phyloP scores from a whole-genome alignment of 1,140 invertebrate genomes.

The Drosophila orena region DNA sequence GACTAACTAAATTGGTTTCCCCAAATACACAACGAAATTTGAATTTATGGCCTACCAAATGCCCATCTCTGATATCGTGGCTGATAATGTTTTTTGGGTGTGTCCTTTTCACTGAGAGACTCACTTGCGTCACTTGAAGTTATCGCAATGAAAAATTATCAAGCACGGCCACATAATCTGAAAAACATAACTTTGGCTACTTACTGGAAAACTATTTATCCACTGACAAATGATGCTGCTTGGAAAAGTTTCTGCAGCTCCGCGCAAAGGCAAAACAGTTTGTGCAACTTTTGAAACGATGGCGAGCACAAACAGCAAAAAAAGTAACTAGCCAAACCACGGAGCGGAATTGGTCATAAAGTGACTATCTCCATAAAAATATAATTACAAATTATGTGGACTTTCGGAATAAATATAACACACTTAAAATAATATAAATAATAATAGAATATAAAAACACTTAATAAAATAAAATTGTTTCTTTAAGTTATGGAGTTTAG shows the following conservation, averaged over 20 bases:
- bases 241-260: conserved; percentile 62
- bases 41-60: conserved; percentile 66
- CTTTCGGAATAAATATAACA: no score
- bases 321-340: conserved; percentile 11
- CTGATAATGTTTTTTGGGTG: conserved; percentile 33
- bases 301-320: conserved; percentile 24
- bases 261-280: conserved; percentile 79
- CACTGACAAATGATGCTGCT: conserved; percentile 83
- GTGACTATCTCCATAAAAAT: neutral
- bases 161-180: conserved; percentile 70
- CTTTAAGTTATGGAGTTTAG: no score
- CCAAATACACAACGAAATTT: conserved; percentile 65
- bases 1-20: conserved; percentile 60
- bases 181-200: conserved; percentile 81
- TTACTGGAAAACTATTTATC: conserved; percentile 82
- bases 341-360: conserved; percentile 13
- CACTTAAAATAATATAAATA: no score
- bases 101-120: conserved; percentile 1
- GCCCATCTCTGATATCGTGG: conserved; percentile 17
- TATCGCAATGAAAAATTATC: conserved; percentile 78
- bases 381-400: no score
- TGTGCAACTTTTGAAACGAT: conserved; percentile 68
- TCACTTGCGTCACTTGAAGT: conserved; percentile 54
- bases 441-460: no score
- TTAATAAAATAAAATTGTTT: no score